Evolutionary conservation across 1,140 invertebrate genomes (phyloP), one percentile per base, ranked within the genome.

Genomic region (Nephotettix cincticeps): DNA sequence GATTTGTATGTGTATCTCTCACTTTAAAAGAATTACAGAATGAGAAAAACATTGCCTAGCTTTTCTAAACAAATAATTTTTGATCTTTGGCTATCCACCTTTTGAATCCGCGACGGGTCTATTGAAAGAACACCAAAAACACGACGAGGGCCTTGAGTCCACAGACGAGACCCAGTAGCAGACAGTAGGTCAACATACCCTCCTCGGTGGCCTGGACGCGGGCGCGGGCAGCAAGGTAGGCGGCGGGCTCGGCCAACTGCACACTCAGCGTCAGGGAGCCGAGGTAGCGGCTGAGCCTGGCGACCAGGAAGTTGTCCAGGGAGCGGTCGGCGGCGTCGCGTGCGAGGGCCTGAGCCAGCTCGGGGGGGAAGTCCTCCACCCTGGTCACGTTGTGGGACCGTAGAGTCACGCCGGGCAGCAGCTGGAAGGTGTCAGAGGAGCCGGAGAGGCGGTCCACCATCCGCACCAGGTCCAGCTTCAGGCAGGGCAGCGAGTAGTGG

Each of bases 391-490:
- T 86, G 83, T 0, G 86, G 32, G 47, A 30, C 21, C 17, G 43
- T 2, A 73, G n/a, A 23, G 69, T 54, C 0, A 75, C 71, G 40
- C 71, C 71, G 0, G 91, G 90, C 6, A 92, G 74, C 0, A 93
- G 82, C 68, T 85, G 85, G 25, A 88, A 80, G 28, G 25, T 69
- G 74, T 88, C 84, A 32, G 88, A 83, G 56, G 87, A 86, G 58
- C 87, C 84, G 30, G 87, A 89, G 1, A 93, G 77, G 73, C 87
- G 88, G 75, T 93, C 91, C 29, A 93, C 83, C 76, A 92, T 86
- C 0, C 89, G 88, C 13, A 92, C 88, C n/a, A 93, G 86, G 79
- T 93, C 91, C 58, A 94, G 82, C 78, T 93, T 93, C 14, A 93
- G 80, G 76, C 92, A 94, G 29, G 89, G 91, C 6, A 87, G 83